A percentile compares a stretch with the other conserved stretches of the same genome.
Evolutionary conservation across 2,797 vertebrate species (phyloP).

Genomic region (Spheniscus humboldti): DNA sequence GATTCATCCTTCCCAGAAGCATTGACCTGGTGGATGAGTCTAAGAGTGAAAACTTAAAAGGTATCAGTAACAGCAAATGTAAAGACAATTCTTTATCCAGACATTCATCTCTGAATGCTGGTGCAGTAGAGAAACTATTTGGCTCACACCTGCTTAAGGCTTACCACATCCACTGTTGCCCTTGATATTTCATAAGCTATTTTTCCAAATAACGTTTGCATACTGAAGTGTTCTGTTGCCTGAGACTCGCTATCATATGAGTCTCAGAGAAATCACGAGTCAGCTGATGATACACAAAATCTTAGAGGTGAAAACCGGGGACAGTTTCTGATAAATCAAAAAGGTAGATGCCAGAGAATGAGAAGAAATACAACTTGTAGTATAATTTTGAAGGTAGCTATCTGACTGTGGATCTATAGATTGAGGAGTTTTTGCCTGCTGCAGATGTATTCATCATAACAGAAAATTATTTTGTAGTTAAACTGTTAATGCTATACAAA

Average conservation of each 20-base stretch:
- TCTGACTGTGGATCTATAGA: not conserved
- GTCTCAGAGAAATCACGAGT: not conserved
- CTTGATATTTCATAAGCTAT: not conserved
- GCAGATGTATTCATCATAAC: not conserved
- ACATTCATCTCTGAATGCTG: not conserved
- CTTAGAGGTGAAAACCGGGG: not conserved
- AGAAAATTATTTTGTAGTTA: not conserved
- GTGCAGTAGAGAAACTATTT: not conserved
- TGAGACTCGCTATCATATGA: not conserved
- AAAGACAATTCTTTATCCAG: not conserved
- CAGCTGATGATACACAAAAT: not conserved
- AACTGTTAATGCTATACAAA: not conserved
- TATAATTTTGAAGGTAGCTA: not conserved
- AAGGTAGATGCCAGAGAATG: not conserved
- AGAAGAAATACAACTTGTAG: not conserved
- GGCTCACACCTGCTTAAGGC: not conserved
- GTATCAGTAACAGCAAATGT: not conserved
- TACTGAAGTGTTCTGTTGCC: not conserved
- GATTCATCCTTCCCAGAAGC: slow-evolving; percentile 17
- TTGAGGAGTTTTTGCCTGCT: not conserved
- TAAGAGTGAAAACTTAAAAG: not conserved
- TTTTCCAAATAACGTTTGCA: not conserved
- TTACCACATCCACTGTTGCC: not conserved
- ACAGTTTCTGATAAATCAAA: not conserved
- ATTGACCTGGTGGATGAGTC: not conserved